Percentiles rank a stretch among this genome's conserved stretches.
These are phyloP conservation scores for Pagetopsis macropterus DNA, from an alignment of 2,797 vertebrate genomes.

Conservation along the genomic window DNA sequence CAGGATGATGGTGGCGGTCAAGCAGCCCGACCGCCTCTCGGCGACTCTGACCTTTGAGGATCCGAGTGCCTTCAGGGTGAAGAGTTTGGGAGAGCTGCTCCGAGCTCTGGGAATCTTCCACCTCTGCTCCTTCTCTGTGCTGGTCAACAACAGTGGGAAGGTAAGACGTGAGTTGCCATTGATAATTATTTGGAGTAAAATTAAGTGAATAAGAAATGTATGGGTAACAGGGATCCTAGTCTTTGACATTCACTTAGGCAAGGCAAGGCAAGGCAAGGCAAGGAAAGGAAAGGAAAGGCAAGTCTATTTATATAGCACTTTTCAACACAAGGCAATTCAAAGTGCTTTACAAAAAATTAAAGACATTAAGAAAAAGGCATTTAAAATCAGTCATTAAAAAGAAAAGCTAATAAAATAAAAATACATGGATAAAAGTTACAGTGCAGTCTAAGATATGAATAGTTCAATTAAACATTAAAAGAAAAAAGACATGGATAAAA, in stretches of 20 bases:
- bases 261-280: too few relatives aligned
- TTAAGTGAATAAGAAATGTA: neutral
- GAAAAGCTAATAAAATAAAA: too few relatives aligned
- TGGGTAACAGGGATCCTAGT: neutral
- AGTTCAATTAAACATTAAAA: too few relatives aligned
- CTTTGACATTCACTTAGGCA: neutral
- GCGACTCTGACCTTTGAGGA: slow-evolving; percentile 82
- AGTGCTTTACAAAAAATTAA: too few relatives aligned
- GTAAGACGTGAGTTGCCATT: slow-evolving; percentile 73
- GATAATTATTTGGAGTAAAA: neutral
- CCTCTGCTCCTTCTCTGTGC: slow-evolving; percentile 86
- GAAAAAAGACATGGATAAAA: too few relatives aligned
- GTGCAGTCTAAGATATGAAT: too few relatives aligned
- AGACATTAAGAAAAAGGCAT: too few relatives aligned
- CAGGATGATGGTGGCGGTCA: slow-evolving; percentile 22
- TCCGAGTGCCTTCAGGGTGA: slow-evolving; percentile 85
- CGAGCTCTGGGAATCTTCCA: slow-evolving; percentile 85
- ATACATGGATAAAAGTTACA: too few relatives aligned
- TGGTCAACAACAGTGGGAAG: slow-evolving; percentile 86
- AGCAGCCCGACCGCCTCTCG: slow-evolving; percentile 20
- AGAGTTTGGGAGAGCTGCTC: slow-evolving; percentile 84
- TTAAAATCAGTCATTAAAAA: too few relatives aligned
- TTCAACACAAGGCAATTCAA: too few relatives aligned
- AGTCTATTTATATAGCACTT: too few relatives aligned
- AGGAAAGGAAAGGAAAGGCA: too few relatives aligned